Base-by-base conservation (phyloP, 2,113 vertebrate species). In the Dasyprocta punctata region DNA sequence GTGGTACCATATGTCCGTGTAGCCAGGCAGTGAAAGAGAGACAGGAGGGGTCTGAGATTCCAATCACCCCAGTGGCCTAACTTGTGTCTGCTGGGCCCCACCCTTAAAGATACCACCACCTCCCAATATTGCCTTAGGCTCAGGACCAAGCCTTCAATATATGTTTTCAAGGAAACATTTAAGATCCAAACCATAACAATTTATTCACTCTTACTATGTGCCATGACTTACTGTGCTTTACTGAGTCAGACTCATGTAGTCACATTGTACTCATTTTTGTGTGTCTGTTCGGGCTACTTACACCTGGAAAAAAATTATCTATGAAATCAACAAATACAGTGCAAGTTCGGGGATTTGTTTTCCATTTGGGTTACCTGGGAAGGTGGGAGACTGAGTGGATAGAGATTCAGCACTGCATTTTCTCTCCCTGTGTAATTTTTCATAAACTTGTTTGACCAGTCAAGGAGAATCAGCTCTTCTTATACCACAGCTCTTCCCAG, bases 351-450 rank as follows among this genome's bases (percentile, higher is more conserved):
- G 28, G 19, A 7, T 67, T 92, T 81, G 36, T 69, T 81, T 86
- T 73, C 38, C 61, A 49, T 58, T 67, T 20, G 26, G 81, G 47
- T 90, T 92, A 81, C 47, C 24, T 60, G 41, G 89, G 20, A 86
- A 77, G 14, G 11, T 3, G 44, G 54, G 49, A 67, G 52, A 63
- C 44, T 69, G 61, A 85, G 4, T 49, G 47, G 58, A 56, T 38
- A 11, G 41, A 73, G 58, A 82, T 65, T 47, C 9, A 16, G 78
- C 20, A 36, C n/a, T 82, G 44, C 1, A 67, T 86, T 86, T 92
- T 89, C 30, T 94, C 19, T 81, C n/a, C 24, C 28, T 93, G 24
- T 61, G 16, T 44, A 54, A 71, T 94, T 95, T 96, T 95, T 83
- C 54, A 89, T 44, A 56, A 94, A 47, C n/a, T 60, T 83, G 13